These are phyloP conservation scores for Rhombomys opimus DNA, from an alignment of 2,113 vertebrate genomes.

Conservation along the genomic window DNA sequence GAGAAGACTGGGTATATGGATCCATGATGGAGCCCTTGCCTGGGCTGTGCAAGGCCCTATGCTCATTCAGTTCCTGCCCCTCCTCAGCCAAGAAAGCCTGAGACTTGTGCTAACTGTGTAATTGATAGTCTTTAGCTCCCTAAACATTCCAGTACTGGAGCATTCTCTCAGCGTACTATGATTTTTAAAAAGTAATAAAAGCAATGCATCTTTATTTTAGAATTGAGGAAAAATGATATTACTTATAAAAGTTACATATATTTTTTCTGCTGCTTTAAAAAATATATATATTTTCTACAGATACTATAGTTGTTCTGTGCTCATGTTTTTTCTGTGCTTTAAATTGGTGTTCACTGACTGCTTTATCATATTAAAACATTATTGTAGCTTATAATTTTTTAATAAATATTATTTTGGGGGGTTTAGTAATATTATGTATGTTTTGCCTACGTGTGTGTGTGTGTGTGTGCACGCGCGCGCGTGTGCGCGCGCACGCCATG, in stretches of 20 bases:
- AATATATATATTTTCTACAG: too few species aligned
- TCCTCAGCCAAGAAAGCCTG: background rate
- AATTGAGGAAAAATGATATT: background rate
- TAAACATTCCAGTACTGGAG: background rate
- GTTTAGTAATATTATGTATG: background rate
- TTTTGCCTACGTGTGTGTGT: background rate
- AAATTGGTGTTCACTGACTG: background rate
- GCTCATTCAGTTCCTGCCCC: background rate
- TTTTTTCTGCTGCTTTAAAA: background rate
- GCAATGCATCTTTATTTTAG: background rate
- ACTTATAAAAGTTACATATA: background rate
- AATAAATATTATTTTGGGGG: background rate
- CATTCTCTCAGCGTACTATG: background rate
- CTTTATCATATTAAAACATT: slow-evolving; percentile 22
- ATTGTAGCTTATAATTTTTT: background rate
- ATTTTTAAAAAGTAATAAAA: slow-evolving; percentile 1
- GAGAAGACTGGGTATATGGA: background rate
- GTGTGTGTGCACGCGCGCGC: too few species aligned
- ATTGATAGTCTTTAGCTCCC: background rate
- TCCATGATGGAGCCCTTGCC: background rate
- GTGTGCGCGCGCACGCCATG: too few species aligned
- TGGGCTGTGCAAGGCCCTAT: background rate
- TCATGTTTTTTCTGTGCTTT: background rate
- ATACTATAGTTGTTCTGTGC: background rate
- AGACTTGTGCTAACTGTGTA: background rate